Evolutionary conservation across 2,113 vertebrate species (phyloP).

Genomic region (Serilophus lunatus): DNA sequence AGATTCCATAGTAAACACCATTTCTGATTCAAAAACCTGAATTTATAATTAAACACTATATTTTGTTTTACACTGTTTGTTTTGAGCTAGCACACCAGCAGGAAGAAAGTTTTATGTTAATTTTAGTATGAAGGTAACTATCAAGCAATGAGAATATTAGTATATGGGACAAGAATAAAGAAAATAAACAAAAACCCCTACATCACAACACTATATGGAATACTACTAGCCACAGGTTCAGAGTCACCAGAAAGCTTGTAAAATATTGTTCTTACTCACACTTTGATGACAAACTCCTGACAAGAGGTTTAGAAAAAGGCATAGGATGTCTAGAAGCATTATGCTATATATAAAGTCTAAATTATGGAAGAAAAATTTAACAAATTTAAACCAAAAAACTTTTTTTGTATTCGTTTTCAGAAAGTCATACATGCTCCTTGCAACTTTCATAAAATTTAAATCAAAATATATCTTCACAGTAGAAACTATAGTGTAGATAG

Average conservation of each 20-base stretch:
- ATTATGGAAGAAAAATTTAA: background rate
- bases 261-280: background rate
- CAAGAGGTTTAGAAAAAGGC: background rate
- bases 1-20: background rate
- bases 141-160: background rate
- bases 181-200: background rate
- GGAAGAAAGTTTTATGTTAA: accelerated
- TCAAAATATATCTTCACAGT: background rate
- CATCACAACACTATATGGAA: accelerated
- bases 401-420: background rate
- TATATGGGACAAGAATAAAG: background rate
- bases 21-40: background rate
- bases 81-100: background rate
- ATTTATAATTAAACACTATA: background rate
- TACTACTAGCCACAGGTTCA: background rate
- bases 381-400: background rate
- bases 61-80: background rate
- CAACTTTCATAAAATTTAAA: background rate
- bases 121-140: background rate
- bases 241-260: background rate
- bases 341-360: background rate
- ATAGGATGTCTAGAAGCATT: accelerated
- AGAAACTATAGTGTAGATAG: background rate
- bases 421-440: background rate
- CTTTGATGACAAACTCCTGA: background rate